Conservation (phyloP, 1,140 invertebrate species). For the Drosophila chauvacae region DNA sequence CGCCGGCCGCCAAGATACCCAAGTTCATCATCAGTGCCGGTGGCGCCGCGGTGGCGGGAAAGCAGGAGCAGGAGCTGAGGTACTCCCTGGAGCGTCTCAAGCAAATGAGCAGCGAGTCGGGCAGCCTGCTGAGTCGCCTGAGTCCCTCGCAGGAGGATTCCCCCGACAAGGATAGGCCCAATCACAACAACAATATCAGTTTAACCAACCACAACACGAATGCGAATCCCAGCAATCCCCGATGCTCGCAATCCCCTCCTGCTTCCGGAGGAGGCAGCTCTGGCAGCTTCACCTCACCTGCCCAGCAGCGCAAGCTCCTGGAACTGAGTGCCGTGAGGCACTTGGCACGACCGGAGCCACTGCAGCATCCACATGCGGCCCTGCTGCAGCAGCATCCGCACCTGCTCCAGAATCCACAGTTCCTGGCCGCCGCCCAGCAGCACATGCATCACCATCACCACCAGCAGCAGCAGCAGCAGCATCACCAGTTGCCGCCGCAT, state of each 20-base stretch:
- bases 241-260: constrained; percentile 58
- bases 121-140: constrained; percentile 61
- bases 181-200: constrained; percentile 49
- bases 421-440: constrained; percentile 75
- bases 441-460: constrained; percentile 71
- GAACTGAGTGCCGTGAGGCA: constrained; percentile 67
- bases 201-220: constrained; percentile 37
- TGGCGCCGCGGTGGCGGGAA: constrained; percentile 31
- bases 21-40: constrained; percentile 75
- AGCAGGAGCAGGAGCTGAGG: constrained; percentile 69
- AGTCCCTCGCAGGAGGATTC: constrained; percentile 68
- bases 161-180: constrained; percentile 59
- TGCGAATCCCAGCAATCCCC: constrained; percentile 22
- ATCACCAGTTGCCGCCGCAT: constrained; percentile 43
- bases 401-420: constrained; percentile 78
- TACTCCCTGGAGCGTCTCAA: constrained; percentile 81
- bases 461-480: constrained; percentile 58
- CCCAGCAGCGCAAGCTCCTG: constrained; percentile 68
- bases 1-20: constrained; percentile 64
- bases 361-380: constrained; percentile 80
- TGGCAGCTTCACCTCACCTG: constrained; percentile 49
- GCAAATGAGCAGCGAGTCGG: constrained; percentile 77
- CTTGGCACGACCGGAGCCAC: constrained; percentile 71
- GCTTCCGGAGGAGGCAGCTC: neutral
- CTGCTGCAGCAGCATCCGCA: constrained; percentile 81